Evolutionary conservation across 2,113 vertebrate genomes (phyloP).

Genomic region (Neogale vison): DNA sequence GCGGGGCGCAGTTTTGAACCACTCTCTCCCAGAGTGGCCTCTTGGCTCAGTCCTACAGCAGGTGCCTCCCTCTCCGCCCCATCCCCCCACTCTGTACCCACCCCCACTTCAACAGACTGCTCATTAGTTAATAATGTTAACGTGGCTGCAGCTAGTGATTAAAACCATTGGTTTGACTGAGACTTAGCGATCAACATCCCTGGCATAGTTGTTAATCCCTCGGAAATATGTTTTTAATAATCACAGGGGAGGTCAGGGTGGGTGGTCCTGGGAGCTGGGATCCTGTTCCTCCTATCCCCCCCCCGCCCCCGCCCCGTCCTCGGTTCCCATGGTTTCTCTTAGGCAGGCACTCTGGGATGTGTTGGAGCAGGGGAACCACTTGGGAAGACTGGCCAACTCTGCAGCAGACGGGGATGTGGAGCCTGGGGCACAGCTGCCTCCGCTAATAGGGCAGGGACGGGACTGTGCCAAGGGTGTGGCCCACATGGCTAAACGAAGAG

Average conservation of each 20-base stretch:
- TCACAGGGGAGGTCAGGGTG: constrained; percentile 62
- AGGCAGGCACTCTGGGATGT: neutral
- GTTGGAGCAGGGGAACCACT: neutral
- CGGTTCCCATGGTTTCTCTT: neutral
- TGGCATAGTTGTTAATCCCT: constrained; percentile 69
- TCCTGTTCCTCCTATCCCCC: neutral
- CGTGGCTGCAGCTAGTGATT: constrained; percentile 39
- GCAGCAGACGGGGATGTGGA: neutral
- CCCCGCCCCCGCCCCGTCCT: no score
- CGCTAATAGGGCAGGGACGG: neutral
- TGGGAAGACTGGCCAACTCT: constrained; percentile 19
- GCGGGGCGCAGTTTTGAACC: neutral
- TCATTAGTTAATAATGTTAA: constrained; percentile 38
- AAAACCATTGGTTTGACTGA: constrained; percentile 46
- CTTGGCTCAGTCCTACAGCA: neutral
- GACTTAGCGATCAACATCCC: constrained; percentile 32
- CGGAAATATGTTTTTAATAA: constrained; percentile 74
- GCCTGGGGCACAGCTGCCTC: constrained; percentile 42
- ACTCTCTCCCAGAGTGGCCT: neutral
- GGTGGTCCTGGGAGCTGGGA: constrained; percentile 60
- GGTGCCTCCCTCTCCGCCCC: neutral
- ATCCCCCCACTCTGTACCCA: neutral
- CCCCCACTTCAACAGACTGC: neutral
- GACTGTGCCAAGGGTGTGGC: constrained; percentile 57
- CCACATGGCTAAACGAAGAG: neutral